Evolutionary conservation across 2,888 invertebrate genomes (phyloP), one percentile per base, ranked within the genome.

Genomic region (Chirona hameri): DNA sequence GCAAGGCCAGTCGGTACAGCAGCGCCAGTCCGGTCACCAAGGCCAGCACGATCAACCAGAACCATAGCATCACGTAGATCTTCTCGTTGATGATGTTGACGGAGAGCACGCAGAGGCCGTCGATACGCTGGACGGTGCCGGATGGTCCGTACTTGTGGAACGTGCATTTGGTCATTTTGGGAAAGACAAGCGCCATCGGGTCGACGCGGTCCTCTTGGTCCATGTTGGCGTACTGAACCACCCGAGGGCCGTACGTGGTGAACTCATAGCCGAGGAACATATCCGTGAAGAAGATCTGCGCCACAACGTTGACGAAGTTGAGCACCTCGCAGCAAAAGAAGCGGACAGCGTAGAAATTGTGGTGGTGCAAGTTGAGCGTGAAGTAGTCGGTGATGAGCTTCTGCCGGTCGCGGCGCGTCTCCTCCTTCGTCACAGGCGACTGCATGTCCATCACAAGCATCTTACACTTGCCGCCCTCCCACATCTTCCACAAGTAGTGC

Each of bases 31-130:
- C 95, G 21, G 93, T 92, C 83, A 95, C 88, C 27, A 92, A 89
- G 0, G 95, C 91, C 83, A 96, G 88, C 83, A 95, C 91, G 84
- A 95, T 94, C 86, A 96, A 94, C 96, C 96, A 96, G 89, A 92
- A 94, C 96, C 96, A 96, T 84, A 96, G 89, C 90, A 96, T 95
- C 86, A 96, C 95, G 90, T 94, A 96, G 86, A 96, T 96, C 89
- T 87, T 87, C 83, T 87, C 87, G 83, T 86, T 86, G 83, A 87
- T 85, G 76, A 86, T 86, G 84, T 87, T 87, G 52, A 86, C 83
- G 69, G 86, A 86, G 46, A 87, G 85, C 29, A 87, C 83, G 83
- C 87, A 87, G 82, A 87, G 80, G 82, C 86, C 84, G 81, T 86
- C 86, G 82, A 86, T 85, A 39, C 84, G 85, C 79, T 85, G 83